A percentile compares a stretch with the other conserved stretches of the same genome.
These are phyloP conservation scores for Sclerurus mexicanus DNA, from an alignment of 2,113 vertebrate genomes.

Conservation along the genomic window DNA sequence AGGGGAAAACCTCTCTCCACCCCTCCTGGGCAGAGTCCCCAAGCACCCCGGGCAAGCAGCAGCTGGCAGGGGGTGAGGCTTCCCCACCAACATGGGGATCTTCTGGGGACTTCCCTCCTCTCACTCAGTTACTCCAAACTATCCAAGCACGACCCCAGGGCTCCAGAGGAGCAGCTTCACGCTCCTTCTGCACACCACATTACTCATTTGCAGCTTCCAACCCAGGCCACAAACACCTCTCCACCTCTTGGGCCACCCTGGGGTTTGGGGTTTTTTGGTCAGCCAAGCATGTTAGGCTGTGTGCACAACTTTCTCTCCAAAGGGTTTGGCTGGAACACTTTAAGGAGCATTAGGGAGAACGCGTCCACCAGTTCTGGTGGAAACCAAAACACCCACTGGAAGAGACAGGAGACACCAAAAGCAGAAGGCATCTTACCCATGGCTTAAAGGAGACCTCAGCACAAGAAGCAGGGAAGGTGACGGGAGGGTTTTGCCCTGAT, in stretches of 20 bases:
- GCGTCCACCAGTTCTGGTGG: not conserved
- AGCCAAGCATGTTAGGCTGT: not conserved
- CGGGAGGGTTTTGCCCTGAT: not conserved
- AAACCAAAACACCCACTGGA: not conserved
- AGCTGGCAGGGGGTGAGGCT: not conserved
- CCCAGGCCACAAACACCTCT: not conserved
- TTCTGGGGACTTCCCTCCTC: conserved; percentile 38
- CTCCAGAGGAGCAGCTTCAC: not conserved
- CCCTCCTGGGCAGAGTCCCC: not conserved
- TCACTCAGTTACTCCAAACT: not conserved
- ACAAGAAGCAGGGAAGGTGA: not conserved
- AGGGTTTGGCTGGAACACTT: not conserved
- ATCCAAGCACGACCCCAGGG: not conserved
- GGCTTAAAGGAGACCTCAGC: not conserved
- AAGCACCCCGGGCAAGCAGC: not conserved
- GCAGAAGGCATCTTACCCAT: not conserved
- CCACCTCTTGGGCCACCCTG: not conserved
- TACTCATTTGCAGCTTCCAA: not conserved
- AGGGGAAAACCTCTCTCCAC: not conserved
- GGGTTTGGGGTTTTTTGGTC: not conserved
- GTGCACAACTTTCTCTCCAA: not conserved
- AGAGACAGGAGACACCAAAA: not conserved
- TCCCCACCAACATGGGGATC: not conserved
- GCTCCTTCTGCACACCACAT: fast-evolving
- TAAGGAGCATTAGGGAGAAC: not conserved